A percentile compares a stretch with the other conserved stretches of the same genome.
phyloP scores from a whole-genome alignment of 2,797 vertebrate genomes.

The Macroramphosus scolopax region DNA sequence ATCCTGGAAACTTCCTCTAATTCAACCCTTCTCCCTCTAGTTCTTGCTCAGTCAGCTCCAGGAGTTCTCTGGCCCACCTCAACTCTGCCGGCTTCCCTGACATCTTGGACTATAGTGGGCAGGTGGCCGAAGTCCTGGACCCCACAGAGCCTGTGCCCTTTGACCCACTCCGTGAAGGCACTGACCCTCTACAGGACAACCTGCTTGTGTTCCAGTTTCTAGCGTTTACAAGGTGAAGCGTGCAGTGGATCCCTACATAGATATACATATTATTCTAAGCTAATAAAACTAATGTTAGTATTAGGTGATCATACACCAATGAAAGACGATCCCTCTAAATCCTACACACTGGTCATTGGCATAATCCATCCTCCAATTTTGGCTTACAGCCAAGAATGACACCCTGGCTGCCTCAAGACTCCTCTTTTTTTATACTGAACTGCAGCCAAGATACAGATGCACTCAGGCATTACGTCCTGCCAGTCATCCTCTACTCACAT shows the following conservation, averaged over 20 bases:
- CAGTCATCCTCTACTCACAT: constrained; percentile 34
- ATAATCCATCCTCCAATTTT: too few relatives aligned
- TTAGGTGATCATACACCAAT: too few relatives aligned
- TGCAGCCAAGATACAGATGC: constrained; percentile 28
- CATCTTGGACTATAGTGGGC: constrained; percentile 78
- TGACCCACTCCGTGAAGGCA: constrained; percentile 82
- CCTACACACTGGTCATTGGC: too few relatives aligned
- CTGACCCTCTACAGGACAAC: constrained; percentile 83
- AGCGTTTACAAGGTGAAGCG: constrained; percentile 86
- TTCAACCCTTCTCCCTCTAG: constrained; percentile 55
- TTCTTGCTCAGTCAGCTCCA: constrained; percentile 75
- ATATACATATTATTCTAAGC: too few relatives aligned
- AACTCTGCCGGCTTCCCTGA: constrained; percentile 82
- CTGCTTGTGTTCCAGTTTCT: constrained; percentile 91
- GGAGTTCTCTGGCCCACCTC: constrained; percentile 81
- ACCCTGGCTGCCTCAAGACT: not conserved
- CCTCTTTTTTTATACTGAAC: constrained; percentile 4
- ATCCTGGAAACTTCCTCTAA: constrained; percentile 13
- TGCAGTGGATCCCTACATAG: constrained; percentile 2
- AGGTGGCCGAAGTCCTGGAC: constrained; percentile 80
- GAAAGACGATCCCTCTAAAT: too few relatives aligned
- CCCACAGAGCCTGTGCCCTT: constrained; percentile 72
- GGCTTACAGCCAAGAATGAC: not conserved
- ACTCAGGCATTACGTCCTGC: constrained; percentile 27
- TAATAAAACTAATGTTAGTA: too few relatives aligned